Evolutionary conservation across 2,113 vertebrate species (phyloP), one percentile per base, ranked within the genome.

Genomic region (Aptenodytes patagonicus): DNA sequence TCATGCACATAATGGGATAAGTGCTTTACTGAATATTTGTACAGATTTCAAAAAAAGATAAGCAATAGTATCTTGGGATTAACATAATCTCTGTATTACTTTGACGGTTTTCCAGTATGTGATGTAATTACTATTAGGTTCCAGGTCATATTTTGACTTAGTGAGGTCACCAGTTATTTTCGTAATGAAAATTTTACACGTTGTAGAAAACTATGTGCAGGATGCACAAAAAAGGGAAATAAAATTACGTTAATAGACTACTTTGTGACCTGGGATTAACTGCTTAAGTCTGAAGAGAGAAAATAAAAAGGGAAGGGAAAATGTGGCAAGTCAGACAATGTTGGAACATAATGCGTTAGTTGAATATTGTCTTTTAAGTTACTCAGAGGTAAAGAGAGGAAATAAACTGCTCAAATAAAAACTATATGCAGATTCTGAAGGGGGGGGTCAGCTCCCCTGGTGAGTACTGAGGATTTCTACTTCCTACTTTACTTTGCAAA

Each of bases 91-190:
- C 76, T 89, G 42, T 90, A 64, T 80, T 88, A 66, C 60, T 86
- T 89, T 29, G 76, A 89, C 52, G 71, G 51, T 60, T 83, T 95
- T 94, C 75, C 83, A 71, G n/a, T 73, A 34, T 70, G 54, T 66
- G 79, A 91, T 88, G 64, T 83, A 90, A 93, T 89, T 94, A 66
- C 64, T 57, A 10, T 69, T 95, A 89, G 62, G 22, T 95, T 93
- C 46, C 80, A 55, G 64, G 83, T 94, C 42, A n/a, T 71, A 47
- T 82, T 95, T 93, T 93, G 82, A 72, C 52, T 66, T 65, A 42
- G 21, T 83, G 88, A 90, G 60, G n/a, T 91, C 72, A 82, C 22
- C 10, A 51, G 29, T 89, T 86, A 79, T 90, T 94, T 95, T 93
- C 64, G 55, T 6, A 5, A 69, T 76, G 4, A 42, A 65, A 17